Conservation (phyloP, 2,113 vertebrate species). For the Balaenoptera acutorostrata region DNA sequence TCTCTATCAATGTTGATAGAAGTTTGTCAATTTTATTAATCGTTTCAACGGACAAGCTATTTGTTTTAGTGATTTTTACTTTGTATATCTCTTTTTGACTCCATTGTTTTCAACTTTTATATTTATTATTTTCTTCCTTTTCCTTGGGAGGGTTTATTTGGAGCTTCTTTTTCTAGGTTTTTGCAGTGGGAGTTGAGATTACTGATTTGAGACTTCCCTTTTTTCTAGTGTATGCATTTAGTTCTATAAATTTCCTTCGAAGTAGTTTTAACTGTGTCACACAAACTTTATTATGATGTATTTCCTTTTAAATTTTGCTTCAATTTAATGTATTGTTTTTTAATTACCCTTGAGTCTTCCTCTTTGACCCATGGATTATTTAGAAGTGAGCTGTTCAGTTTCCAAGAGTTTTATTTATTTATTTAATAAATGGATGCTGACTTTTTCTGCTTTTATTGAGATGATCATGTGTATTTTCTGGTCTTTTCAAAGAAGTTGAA, state of each 20-base stretch:
- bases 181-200: background rate
- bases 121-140: background rate
- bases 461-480: background rate
- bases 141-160: background rate
- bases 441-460: background rate
- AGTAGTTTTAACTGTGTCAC: background rate
- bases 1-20: background rate
- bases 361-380: background rate
- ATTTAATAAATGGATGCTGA: background rate
- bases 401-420: background rate
- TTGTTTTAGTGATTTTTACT: background rate
- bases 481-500: background rate
- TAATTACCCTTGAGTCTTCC: background rate
- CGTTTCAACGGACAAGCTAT: background rate
- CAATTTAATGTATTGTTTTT: background rate
- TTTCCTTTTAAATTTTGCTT: background rate
- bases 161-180: background rate
- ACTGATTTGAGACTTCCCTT: background rate
- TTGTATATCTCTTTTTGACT: background rate
- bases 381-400: background rate
- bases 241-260: background rate
- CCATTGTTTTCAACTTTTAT: background rate
- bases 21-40: background rate
- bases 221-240: background rate
- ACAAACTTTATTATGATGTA: background rate